A percentile compares a stretch with the other conserved stretches of the same genome.
Evolutionary conservation across 2,797 vertebrate species (phyloP).

Genomic region (Heterohyrax brucei): DNA sequence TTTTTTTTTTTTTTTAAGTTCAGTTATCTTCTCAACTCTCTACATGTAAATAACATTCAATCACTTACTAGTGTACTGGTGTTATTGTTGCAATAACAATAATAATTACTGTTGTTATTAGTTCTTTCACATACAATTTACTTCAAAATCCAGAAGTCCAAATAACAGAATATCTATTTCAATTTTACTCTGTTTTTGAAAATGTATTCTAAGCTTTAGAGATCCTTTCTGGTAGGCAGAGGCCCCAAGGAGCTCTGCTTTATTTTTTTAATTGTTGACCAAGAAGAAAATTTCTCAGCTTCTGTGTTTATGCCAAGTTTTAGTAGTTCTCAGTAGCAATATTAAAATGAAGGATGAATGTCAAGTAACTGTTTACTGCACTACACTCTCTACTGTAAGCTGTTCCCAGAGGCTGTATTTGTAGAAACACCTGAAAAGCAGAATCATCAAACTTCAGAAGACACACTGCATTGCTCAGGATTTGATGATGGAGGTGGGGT

Average conservation of each 20-base stretch:
- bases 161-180: conserved; percentile 62
- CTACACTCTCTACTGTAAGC: conserved; percentile 7
- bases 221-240: conserved; percentile 72
- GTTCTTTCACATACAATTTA: conserved; percentile 72
- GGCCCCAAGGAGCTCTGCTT: conserved; percentile 57
- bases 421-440: conserved; percentile 61
- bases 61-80: background rate
- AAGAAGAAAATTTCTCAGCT: conserved; percentile 64
- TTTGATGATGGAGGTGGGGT: conserved; percentile 53
- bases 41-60: background rate
- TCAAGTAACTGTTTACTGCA: conserved; percentile 48
- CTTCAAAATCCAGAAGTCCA: conserved; percentile 48
- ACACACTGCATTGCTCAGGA: background rate
- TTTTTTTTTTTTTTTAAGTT: background rate
- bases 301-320: conserved; percentile 59
- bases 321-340: conserved; percentile 55
- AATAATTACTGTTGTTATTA: background rate
- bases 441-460: background rate
- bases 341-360: conserved; percentile 62
- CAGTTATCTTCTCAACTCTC: background rate
- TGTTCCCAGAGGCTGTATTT: conserved; percentile 1
- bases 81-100: background rate
- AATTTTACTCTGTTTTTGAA: conserved; percentile 64
- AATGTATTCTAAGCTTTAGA: conserved; percentile 67
- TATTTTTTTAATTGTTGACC: conserved; percentile 67